Evolutionary conservation across 2,797 vertebrate species (phyloP), one percentile per base, ranked within the genome.

Genomic region (Urocyon cinereoargenteus): DNA sequence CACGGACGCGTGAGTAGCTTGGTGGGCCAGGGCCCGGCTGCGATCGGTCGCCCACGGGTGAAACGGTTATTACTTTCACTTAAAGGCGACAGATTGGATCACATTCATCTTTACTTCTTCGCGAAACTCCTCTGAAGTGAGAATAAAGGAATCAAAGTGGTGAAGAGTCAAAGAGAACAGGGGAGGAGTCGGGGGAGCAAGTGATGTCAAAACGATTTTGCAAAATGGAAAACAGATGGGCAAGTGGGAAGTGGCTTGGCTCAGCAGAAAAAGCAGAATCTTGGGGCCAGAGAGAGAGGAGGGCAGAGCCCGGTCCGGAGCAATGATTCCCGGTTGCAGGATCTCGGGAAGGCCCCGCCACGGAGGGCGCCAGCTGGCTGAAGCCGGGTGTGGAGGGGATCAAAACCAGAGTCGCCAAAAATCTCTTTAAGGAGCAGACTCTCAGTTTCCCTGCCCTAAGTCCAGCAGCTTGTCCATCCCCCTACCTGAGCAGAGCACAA

Each of bases 171-270:
- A 64, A 26, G 59, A 75, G 26, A 90, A 34, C 15, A 77, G 40
- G 40, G 45, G 31, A 81, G 28, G 34, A 70, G 36, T 34, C 62
- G 59, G 68, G 91, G 28, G 61, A 86, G 73, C 89, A 73, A 95
- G 68, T 79, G 62, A 90, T 34, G 31, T 88, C 59, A 40, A 72
- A 55, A 72, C n/a, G 22, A 28, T 49, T 86, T 83, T 78, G n/a
- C n/a, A 73, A 94, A 90, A 94, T 55, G 40, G 86, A 84, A 95
- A 96, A 86, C 85, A 90, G 61, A 90, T 51, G 49, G 87, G 22
- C 24, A 24, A 34, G 53, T 51, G 83, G 70, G 75, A 62, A 40
- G 21, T 81, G 64, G 61, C n/a, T 79, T 64, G 26, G 40, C 40
- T 45, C 83, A 90, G 82, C 81, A 86, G 51, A 57, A n/a, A 90